Evolutionary conservation across 2,888 invertebrate genomes (phyloP).

Genomic region (Thera obeliscata): DNA sequence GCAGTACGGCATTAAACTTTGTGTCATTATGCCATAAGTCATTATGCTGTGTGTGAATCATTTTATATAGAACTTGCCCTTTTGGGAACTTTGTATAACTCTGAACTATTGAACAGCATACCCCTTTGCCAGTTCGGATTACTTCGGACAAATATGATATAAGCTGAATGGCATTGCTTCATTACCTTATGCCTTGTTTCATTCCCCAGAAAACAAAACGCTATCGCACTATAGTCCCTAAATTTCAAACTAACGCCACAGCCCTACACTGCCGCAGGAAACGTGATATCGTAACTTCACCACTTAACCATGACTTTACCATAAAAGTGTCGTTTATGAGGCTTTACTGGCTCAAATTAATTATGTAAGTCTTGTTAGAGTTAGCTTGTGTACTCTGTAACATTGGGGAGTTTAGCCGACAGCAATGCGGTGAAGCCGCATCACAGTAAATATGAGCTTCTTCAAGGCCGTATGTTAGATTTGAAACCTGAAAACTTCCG

Average conservation of each 20-base stretch:
- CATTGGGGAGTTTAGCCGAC: background rate
- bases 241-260: conserved; percentile 1
- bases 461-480: background rate
- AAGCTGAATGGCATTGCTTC: too few relatives aligned
- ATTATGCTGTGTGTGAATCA: too few relatives aligned
- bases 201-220: background rate
- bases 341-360: conserved; percentile 24
- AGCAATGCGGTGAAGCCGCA: background rate
- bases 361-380: conserved; percentile 15
- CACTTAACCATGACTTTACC: conserved; percentile 14
- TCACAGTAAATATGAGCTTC: background rate
- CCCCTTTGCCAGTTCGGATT: too few relatives aligned
- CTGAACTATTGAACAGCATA: too few relatives aligned
- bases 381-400: background rate
- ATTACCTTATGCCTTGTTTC: too few relatives aligned
- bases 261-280: conserved; percentile 4
- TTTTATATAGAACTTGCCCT: too few relatives aligned
- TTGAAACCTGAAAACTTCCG: background rate
- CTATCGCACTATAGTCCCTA: conserved; percentile 2
- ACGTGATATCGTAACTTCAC: conserved; percentile 21
- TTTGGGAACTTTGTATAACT: too few relatives aligned
- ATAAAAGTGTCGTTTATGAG: conserved; percentile 18
- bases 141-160: too few relatives aligned
- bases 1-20: too few relatives aligned
- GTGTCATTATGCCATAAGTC: too few relatives aligned